phyloP scores from a whole-genome alignment of 2,113 vertebrate genomes.

The Nicator chloris region DNA sequence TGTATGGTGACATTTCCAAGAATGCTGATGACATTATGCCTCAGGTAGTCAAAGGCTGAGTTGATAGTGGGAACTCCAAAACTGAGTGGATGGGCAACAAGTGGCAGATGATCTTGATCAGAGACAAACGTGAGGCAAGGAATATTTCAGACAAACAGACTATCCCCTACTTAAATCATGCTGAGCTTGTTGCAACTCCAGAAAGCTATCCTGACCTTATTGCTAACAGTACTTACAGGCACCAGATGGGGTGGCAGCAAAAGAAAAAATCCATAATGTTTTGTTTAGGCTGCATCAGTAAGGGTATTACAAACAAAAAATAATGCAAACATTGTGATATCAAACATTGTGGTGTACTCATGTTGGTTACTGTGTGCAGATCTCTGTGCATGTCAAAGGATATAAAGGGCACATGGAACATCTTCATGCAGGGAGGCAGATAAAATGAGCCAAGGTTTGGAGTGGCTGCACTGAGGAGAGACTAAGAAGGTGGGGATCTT shows the following conservation, averaged over 20 bases:
- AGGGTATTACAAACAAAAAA: background rate
- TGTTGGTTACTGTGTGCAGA: background rate
- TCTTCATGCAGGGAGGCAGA: background rate
- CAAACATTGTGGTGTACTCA: rapidly evolving
- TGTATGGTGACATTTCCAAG: background rate
- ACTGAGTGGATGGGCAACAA: background rate
- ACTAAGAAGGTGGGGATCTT: background rate
- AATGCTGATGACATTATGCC: background rate
- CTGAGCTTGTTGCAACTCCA: background rate
- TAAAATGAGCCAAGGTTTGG: background rate
- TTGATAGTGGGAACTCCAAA: background rate
- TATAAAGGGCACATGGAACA: background rate
- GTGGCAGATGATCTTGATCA: background rate
- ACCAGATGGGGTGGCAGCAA: background rate
- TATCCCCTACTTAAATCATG: background rate
- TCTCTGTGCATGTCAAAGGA: background rate
- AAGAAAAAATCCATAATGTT: background rate
- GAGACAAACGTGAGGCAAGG: background rate
- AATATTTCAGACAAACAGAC: background rate
- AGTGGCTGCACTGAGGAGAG: background rate
- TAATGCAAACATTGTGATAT: no score
- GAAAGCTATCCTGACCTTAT: background rate
- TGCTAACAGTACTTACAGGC: background rate
- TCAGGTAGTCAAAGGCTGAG: background rate
- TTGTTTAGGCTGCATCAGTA: background rate